Evolutionary conservation across 2,797 vertebrate genomes (phyloP), one percentile per base, ranked within the genome.

Genomic region (Picus viridis): DNA sequence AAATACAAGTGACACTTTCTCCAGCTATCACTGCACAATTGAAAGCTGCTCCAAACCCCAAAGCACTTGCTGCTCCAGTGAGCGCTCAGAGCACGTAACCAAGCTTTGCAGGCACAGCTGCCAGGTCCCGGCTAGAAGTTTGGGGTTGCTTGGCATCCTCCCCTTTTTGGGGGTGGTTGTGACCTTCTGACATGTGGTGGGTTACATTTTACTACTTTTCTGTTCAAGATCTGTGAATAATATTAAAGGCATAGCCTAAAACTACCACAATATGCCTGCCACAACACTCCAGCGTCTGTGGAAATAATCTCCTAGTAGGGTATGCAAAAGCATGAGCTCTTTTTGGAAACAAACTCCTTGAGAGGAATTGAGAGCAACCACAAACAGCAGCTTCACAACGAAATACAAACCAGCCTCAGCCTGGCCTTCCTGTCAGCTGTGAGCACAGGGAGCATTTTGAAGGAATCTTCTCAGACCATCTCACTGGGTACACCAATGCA

Each of bases 361-460:
- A 92, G n/a, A 85, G 14, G 36, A 85, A 41, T 22, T 2, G 1
- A 67, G 34, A 89, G 57, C 32, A 75, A 83, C 80, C 91, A 88
- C 92, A 89, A 93, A 93, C 36, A 63, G 43, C 58, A 89, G 92
- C 74, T 84, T 90, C 59, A 39, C 16, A 72, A 39, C 10, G 63
- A 49, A 76, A 82, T 6, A 41, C 18, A 32, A 47, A 65, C 51
- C 2, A 24, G 63, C 20, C n/a, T 65, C 73, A 65, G 41, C 39
- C 45, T 74, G 24, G 16, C 29, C 47, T 67, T 83, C 67, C 73
- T 36, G 34, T 23, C 47, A 83, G 70, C 82, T 70, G 9, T 5
- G 0, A 67, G 51, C 15, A 63, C 22, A 80, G 77, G 17, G 10
- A 77, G 16, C 16, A 63, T 71, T 87, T 63, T 27, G n/a, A 57